Percentiles rank a stretch among this genome's conserved stretches.
Evolutionary conservation across 2,888 invertebrate species (phyloP).

Genomic region (Apamea epomidion): DNA sequence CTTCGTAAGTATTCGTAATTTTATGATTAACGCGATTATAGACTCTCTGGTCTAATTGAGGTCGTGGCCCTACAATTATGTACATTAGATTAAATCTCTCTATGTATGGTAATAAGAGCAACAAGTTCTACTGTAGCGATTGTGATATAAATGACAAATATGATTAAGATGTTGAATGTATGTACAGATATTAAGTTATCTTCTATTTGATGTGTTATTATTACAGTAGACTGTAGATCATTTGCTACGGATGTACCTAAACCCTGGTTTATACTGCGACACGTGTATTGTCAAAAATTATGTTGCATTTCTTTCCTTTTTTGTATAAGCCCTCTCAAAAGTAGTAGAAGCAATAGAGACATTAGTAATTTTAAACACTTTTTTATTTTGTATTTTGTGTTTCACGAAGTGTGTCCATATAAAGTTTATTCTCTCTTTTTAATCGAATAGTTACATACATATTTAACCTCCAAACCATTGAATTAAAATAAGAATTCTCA

Average conservation of each 20-base stretch:
- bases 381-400: no score
- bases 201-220: slow-evolving; percentile 43
- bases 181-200: slow-evolving; percentile 41
- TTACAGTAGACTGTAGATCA: slow-evolving; percentile 28
- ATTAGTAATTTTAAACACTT: slow-evolving; percentile 2
- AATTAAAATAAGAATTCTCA: slow-evolving; percentile 23
- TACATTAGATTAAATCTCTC: slow-evolving; percentile 68
- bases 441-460: not conserved
- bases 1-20: slow-evolving; percentile 79
- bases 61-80: slow-evolving; percentile 81
- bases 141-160: slow-evolving; percentile 59
- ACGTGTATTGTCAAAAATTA: not conserved
- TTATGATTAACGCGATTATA: slow-evolving; percentile 84
- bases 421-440: no score
- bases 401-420: no score
- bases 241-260: slow-evolving; percentile 33
- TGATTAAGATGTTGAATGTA: slow-evolving; percentile 42
- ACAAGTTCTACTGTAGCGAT: slow-evolving; percentile 48
- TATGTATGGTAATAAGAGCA: slow-evolving; percentile 58
- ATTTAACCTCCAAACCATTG: slow-evolving; percentile 9
- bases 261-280: not conserved
- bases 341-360: not conserved
- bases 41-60: slow-evolving; percentile 79
- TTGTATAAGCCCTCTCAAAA: not conserved
- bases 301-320: slow-evolving; percentile 3